These are phyloP conservation scores for Caenorhabditis panamensis DNA, from an alignment of 2,888 invertebrate species.

Conservation along the genomic window DNA sequence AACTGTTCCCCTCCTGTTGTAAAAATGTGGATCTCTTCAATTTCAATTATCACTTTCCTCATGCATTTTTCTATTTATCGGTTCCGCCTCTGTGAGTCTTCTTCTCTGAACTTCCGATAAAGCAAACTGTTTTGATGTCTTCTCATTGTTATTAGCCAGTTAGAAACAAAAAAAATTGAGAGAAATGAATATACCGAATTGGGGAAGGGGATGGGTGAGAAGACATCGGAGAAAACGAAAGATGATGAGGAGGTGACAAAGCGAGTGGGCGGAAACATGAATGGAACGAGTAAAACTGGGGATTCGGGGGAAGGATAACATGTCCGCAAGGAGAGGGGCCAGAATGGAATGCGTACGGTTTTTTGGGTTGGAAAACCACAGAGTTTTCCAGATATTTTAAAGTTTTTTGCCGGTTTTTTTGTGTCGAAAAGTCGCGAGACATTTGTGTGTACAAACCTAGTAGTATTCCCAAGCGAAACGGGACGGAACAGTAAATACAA, in stretches of 20 bases:
- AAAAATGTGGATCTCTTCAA: conserved; percentile 10
- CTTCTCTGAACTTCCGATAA: conserved; percentile 23
- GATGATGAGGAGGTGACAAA: too few species aligned
- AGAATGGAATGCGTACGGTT: conserved; percentile 37
- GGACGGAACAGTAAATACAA: conserved; percentile 38
- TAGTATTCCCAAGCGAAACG: conserved; percentile 7
- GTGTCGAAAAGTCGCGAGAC: neutral
- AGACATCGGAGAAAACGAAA: too few species aligned
- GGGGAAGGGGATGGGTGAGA: too few species aligned
- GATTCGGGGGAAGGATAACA: too few species aligned
- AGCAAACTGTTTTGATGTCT: conserved; percentile 6
- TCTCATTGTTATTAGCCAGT: conserved; percentile 8
- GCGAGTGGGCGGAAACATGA: too few species aligned
- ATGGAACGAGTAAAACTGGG: too few species aligned
- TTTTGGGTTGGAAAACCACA: conserved; percentile 16
- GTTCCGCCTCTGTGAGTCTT: too few species aligned
- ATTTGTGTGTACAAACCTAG: conserved; percentile 24
- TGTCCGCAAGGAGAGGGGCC: neutral
- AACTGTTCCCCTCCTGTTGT: neutral
- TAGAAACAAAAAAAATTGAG: neutral
- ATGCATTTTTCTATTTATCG: neutral
- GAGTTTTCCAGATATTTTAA: conserved; percentile 23
- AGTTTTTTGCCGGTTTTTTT: conserved; percentile 27
- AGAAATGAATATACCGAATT: too few species aligned
- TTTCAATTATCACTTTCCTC: too few species aligned